Base-by-base conservation (phyloP, 2,888 invertebrate species). In the Ashinkailepas kermadecensis region DNA sequence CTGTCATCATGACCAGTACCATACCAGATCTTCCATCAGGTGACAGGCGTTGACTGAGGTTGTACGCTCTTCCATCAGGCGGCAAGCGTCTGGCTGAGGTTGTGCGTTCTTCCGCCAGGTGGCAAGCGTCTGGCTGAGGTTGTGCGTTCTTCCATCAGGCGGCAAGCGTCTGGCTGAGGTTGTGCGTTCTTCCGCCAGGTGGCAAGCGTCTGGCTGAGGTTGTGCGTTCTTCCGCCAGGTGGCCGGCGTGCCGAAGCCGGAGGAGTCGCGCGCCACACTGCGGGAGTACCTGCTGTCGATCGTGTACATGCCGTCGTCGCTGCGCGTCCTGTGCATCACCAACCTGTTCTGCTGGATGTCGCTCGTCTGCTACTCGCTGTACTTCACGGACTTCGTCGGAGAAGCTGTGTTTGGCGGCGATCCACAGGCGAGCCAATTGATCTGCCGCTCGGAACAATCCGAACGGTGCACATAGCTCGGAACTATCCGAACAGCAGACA, bases 281-380 rank as follows among this genome's bases (percentile, higher is more conserved):
- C 88, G 89, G n/a, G 92, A 95, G 86, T 97, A 97, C 88, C 90
- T 97, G 62, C 90, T 91, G 85, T 96, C 97, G 10, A 97, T 97
- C 82, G 88, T 97, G n/a, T 90, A 92, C 87, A 96, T 98, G 95
- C 97, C 98, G 0, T 89, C 82, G 80, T 96, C 95, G 0, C 89
- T 97, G 84, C 90, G 93, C 62, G 92, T 95, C 86, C 91, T 97
- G 18, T 97, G 97, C 86, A 87, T 96, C 83, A 97, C 97, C 21
- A 97, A 97, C 89, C 90, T 97, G 64, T 97, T 97, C 88, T 97
- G 96, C 87, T 98, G 97, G 97, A 97, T 97, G 96, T 95, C 97
- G 0, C 94, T 98, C 85, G 96, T 98, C 78, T 97, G 97, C 87
- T 98, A 97, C 87, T 97, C 97, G 0, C 89, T 98, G 11, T 97